A percentile compares a stretch with the other conserved stretches of the same genome.
phyloP scores from a whole-genome alignment of 2,113 vertebrate species.

The Pseudorhombus dupliciocellatus region DNA sequence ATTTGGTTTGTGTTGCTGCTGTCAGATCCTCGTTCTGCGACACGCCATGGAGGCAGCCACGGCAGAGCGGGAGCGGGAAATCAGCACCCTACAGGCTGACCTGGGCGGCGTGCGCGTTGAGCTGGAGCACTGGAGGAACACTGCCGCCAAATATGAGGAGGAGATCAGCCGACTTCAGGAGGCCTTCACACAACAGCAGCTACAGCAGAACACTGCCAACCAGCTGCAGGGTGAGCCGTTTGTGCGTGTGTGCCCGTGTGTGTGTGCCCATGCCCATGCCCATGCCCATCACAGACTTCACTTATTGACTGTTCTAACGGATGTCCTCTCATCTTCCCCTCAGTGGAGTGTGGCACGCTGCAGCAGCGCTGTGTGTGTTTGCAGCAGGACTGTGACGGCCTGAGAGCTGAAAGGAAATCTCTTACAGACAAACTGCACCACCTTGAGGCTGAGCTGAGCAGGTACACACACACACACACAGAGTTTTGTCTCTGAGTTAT shows the following conservation, averaged over 20 bases:
- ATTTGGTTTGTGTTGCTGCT: neutral
- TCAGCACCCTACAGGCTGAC: conserved; percentile 87
- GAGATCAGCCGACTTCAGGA: conserved; percentile 89
- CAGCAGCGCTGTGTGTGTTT: conserved; percentile 86
- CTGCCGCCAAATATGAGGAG: conserved; percentile 88
- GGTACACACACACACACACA: conserved; percentile 73
- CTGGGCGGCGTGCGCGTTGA: conserved; percentile 84
- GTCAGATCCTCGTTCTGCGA: conserved; percentile 86
- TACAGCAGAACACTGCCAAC: conserved; percentile 82
- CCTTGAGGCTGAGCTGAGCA: conserved; percentile 90
- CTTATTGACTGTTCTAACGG: neutral
- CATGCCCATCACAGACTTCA: neutral
- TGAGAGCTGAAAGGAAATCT: conserved; percentile 86
- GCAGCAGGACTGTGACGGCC: conserved; percentile 87
- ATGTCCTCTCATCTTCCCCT: neutral
- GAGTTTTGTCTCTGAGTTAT: too few species aligned
- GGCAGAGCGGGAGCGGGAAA: conserved; percentile 87
- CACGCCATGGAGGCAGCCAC: conserved; percentile 87
- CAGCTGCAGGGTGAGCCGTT: conserved; percentile 86
- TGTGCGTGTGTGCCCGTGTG: neutral
- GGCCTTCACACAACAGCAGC: conserved; percentile 85
- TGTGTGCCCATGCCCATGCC: neutral
- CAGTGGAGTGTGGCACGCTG: conserved; percentile 89
- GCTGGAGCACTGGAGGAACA: conserved; percentile 89
- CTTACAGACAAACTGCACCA: conserved; percentile 86